Base-by-base conservation (phyloP, 2,113 vertebrate species). In the Gymnocephalus cernua region DNA sequence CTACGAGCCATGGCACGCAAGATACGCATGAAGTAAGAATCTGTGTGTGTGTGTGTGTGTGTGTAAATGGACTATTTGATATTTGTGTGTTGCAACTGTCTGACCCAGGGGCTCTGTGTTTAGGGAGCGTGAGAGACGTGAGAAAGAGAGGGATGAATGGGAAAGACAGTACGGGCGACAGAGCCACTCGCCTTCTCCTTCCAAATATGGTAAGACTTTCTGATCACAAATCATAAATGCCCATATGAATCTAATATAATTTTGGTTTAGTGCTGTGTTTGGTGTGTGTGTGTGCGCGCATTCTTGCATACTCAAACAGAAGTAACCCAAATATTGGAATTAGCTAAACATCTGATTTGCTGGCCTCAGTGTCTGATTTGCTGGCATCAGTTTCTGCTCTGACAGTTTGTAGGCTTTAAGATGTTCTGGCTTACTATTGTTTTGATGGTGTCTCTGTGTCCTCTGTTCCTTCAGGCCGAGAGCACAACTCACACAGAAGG, bases 1-100 rank as follows among this genome's bases (percentile, higher is more conserved):
- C 96, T 98, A 1, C 94, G 97, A 18, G 97, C 97, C 88, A 98
- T 98, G 97, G 97, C 97, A 85, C 96, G 97, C 75, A 98, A 98
- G 89, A 98, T 98, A 84, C 96, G 97, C 19, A 97, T 98, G 96
- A 98, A 98, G 97, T 98, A 96, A 96, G 96, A 63, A 6, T 77
- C 9, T 35, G 59, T 79, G 32, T 82, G n/a, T 66, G 48, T 64
- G 29, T 57, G 73, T 15, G 21, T 73, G n/a, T 65, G 8, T 73
- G 13, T 11, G 38, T 3, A 15, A 56, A 32, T 70, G 70, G 47
- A 72, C 78, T 21, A 51, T 82, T 74, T 70, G 56, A 77, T 79
- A 27, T 86, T 72, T 74, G 35, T 85, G 59, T 88, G 59, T 86
- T 59, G 77, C 75, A 74, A 63, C 44, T 14, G 53, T 85, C 78